Percentiles rank a stretch among this genome's conserved stretches.
These are phyloP conservation scores for Pampus argenteus DNA, from an alignment of 2,797 vertebrate species.

Conservation along the genomic window DNA sequence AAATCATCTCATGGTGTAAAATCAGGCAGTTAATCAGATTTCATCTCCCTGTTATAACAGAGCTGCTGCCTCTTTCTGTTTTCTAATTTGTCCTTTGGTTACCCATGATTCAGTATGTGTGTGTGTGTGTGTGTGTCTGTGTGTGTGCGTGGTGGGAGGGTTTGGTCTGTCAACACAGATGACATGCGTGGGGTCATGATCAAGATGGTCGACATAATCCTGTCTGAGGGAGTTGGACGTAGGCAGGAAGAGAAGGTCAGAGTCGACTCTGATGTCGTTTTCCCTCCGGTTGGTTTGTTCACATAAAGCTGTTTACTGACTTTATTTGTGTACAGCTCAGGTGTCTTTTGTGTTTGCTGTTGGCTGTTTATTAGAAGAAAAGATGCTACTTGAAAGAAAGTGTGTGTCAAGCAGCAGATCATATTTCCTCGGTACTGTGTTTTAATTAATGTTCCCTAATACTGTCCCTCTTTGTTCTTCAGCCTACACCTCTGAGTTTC, in stretches of 20 bases:
- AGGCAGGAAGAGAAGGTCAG: conserved; percentile 57
- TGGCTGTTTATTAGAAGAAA: background rate
- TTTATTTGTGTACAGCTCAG: conserved; percentile 21
- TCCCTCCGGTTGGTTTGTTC: background rate
- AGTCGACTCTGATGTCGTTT: conserved; percentile 25
- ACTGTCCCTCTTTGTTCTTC: conserved; percentile 8
- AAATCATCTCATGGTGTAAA: background rate
- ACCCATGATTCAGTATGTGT: conserved; percentile 41
- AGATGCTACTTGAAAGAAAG: background rate
- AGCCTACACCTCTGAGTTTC: conserved; percentile 22
- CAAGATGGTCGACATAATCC: conserved; percentile 36
- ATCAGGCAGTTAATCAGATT: conserved; percentile 25
- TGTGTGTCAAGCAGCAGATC: background rate
- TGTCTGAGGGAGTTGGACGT: conserved; percentile 41
- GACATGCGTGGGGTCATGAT: conserved; percentile 19
- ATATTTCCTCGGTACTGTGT: conserved; percentile 3
- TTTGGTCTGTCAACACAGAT: conserved; percentile 18
- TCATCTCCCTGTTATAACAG: conserved; percentile 8
- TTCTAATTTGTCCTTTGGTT: conserved; percentile 31
- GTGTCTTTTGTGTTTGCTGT: conserved; percentile 7
- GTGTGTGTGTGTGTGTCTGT: conserved; percentile 13
- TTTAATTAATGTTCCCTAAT: conserved; percentile 28
- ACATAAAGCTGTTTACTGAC: background rate
- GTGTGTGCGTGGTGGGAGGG: no score
- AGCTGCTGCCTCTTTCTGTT: conserved; percentile 6